phyloP scores from a whole-genome alignment of 30 jellyfish, hydroid and myxozoan genomes.

The Cassiopea xamachana region DNA sequence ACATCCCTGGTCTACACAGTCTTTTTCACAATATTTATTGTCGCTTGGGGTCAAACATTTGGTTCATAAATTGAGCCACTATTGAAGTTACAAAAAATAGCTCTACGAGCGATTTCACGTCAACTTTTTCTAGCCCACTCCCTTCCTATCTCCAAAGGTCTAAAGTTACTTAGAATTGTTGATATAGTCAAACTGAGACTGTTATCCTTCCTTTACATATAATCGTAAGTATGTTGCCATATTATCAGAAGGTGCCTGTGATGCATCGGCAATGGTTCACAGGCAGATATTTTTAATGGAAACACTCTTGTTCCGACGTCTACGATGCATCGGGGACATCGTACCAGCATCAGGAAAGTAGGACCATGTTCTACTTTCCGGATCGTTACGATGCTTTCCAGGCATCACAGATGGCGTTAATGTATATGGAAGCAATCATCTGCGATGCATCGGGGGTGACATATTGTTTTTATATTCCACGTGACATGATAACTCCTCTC shows the following conservation, averaged over 20 bases:
- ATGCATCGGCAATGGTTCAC: conserved; percentile 20
- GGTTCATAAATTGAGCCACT: no score
- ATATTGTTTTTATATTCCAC: conserved; percentile 1
- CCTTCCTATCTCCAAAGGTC: no score
- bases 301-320: conserved; percentile 40
- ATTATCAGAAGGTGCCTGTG: conserved; percentile 28
- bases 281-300: not conserved
- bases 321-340: conserved; percentile 33
- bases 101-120: no score
- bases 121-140: no score
- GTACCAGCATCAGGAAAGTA: conserved; percentile 18
- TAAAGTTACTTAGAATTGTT: no score
- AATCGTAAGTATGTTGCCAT: conserved; percentile 21
- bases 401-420: conserved; percentile 13
- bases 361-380: conserved; percentile 28
- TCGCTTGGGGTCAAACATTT: no score
- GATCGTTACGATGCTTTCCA: conserved; percentile 26
- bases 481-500: not conserved
- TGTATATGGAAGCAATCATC: conserved; percentile 20
- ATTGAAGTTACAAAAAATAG: no score
- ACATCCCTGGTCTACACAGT: no score
- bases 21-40: no score
- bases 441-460: conserved; percentile 35
- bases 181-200: no score
- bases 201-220: no score